Conservation (phyloP, 92 coral and sea anemone genomes). For the Parazoanthus swiftii region DNA sequence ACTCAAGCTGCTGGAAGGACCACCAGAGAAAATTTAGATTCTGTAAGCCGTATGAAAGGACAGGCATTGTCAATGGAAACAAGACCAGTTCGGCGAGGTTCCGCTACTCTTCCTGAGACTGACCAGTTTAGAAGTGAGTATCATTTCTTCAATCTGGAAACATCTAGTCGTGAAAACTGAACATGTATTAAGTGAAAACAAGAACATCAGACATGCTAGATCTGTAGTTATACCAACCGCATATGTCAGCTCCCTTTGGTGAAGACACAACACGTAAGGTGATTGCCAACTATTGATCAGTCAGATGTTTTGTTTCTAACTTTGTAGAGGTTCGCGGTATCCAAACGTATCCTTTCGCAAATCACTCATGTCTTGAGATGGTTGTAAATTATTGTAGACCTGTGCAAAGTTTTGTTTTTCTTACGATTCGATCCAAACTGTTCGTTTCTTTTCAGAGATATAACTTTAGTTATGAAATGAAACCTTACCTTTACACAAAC, state of each 20-base stretch:
- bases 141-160: not conserved
- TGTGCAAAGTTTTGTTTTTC: too few species aligned
- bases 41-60: not conserved
- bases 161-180: not conserved
- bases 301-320: too few species aligned
- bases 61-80: not conserved
- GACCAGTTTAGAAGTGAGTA: slow-evolving; percentile 23
- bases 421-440: too few species aligned
- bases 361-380: too few species aligned
- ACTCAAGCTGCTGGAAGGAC: not conserved
- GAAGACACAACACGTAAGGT: too few species aligned
- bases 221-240: not conserved
- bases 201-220: too few species aligned
- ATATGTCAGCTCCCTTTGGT: not conserved
- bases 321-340: too few species aligned
- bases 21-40: not conserved
- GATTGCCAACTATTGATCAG: too few species aligned
- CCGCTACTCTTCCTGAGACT: not conserved
- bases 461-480: too few species aligned
- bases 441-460: too few species aligned
- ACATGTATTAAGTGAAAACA: not conserved
- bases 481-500: not conserved
- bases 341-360: too few species aligned
- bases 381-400: too few species aligned
- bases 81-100: not conserved